phyloP scores from a whole-genome alignment of 2,888 invertebrate genomes.

The Eugnorisma glareosa region DNA sequence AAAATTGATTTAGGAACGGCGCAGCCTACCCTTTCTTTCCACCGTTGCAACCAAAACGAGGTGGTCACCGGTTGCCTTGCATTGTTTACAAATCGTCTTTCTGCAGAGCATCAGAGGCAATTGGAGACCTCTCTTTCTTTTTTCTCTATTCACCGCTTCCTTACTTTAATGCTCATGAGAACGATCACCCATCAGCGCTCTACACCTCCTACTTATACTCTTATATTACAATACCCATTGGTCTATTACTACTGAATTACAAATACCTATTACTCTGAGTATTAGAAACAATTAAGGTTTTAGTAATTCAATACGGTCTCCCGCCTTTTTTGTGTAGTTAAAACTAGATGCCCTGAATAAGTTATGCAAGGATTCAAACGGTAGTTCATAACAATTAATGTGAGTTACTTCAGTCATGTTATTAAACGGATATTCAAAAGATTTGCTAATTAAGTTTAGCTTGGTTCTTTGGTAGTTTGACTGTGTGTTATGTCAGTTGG shows the following conservation, averaged over 20 bases:
- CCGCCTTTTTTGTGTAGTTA: slow-evolving; percentile 61
- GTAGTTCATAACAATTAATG: slow-evolving; percentile 9
- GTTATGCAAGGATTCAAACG: slow-evolving; percentile 41
- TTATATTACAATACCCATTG: not conserved
- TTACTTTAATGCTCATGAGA: not conserved
- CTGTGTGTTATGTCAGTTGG: slow-evolving; percentile 27
- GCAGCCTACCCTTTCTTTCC: too few relatives aligned
- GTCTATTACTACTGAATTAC: slow-evolving; percentile 26
- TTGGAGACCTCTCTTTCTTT: not conserved
- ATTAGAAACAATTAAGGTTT: slow-evolving; percentile 8
- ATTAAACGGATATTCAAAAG: slow-evolving; percentile 3
- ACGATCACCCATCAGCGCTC: slow-evolving; percentile 3
- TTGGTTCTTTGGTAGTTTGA: not conserved
- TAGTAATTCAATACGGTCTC: not conserved
- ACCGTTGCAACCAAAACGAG: too few relatives aligned
- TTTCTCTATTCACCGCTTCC: not conserved
- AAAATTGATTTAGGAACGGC: too few relatives aligned
- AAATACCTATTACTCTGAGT: slow-evolving; percentile 16
- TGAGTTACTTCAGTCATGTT: slow-evolving; percentile 8
- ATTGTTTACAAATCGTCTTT: not conserved
- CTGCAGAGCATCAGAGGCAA: not conserved
- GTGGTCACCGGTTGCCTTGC: not conserved
- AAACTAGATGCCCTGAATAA: slow-evolving; percentile 39
- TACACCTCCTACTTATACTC: slow-evolving; percentile 26
- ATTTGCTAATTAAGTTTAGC: slow-evolving; percentile 3